Percentiles rank a stretch among this genome's conserved stretches.
phyloP scores from a whole-genome alignment of 2,113 vertebrate species.

The Hydrochoerus hydrochaeris region DNA sequence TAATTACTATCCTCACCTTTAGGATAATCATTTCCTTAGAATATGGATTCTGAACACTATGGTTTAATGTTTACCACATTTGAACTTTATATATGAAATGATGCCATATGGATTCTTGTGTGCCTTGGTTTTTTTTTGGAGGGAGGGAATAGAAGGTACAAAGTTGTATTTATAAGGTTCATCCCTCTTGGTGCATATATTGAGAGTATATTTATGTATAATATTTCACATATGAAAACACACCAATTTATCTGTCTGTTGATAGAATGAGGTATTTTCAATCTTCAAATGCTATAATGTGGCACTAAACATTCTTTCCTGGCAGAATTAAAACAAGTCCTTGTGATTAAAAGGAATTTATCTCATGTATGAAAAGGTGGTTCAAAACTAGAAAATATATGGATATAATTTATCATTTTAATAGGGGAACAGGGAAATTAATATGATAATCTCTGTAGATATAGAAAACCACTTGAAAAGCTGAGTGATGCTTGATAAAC shows the following conservation, averaged over 20 bases:
- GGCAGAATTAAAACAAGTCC: slow-evolving; percentile 32
- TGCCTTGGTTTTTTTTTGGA: neutral
- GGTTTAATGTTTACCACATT: neutral
- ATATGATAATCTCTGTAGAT: neutral
- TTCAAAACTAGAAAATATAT: neutral
- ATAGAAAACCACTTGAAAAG: slow-evolving; percentile 31
- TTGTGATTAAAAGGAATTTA: slow-evolving; percentile 46
- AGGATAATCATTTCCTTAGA: neutral
- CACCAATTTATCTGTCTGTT: neutral
- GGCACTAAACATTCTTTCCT: neutral
- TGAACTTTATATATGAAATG: neutral
- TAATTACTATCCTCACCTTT: neutral
- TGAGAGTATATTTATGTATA: neutral
- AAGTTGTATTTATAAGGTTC: neutral
- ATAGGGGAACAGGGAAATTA: neutral
- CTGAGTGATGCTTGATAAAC: neutral
- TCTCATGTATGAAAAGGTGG: neutral
- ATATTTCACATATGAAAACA: slow-evolving; percentile 17
- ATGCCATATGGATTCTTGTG: neutral
- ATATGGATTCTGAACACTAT: neutral
- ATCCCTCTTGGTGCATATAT: neutral
- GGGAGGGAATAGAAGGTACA: neutral
- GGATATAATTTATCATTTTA: slow-evolving; percentile 22
- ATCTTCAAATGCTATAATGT: slow-evolving; percentile 11
- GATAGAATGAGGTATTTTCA: neutral